A percentile compares a stretch with the other conserved stretches of the same genome.
phyloP scores from a whole-genome alignment of 2,888 invertebrate species.

The Anodontia alba region DNA sequence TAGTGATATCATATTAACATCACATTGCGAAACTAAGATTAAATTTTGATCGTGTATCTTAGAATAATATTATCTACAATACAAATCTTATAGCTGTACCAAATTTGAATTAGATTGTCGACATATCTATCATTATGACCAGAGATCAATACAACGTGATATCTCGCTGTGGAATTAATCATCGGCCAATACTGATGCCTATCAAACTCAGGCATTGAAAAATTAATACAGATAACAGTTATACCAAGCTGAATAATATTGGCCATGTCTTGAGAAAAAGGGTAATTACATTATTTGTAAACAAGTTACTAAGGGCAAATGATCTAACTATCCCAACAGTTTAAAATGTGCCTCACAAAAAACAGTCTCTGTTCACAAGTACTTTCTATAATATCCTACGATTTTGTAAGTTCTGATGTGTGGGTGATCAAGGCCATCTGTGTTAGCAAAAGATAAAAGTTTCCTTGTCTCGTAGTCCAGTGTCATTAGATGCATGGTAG shows the following conservation, averaged over 20 bases:
- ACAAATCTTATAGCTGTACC: background rate
- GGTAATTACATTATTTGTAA: no score
- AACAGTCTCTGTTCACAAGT: no score
- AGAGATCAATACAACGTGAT: background rate
- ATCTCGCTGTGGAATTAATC: slow-evolving; percentile 10
- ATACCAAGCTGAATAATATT: slow-evolving; percentile 2
- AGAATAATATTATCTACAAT: background rate
- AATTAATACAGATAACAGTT: slow-evolving; percentile 4
- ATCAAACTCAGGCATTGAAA: background rate
- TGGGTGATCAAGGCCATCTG: no score
- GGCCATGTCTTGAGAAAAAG: no score
- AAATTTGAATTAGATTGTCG: slow-evolving; percentile 12
- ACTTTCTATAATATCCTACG: no score
- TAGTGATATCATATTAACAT: slow-evolving; percentile 2
- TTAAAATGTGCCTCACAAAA: no score
- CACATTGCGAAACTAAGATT: slow-evolving; percentile 1
- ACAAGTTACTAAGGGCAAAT: no score
- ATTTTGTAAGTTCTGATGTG: no score
- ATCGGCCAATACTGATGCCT: slow-evolving; percentile 9
- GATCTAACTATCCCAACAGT: no score
- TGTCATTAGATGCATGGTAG: background rate
- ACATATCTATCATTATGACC: slow-evolving; percentile 18
- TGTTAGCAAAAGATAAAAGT: no score
- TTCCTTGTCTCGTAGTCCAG: no score
- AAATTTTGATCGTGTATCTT: background rate